phyloP scores from a whole-genome alignment of 2,113 vertebrate species.

The Callipepla californica region DNA sequence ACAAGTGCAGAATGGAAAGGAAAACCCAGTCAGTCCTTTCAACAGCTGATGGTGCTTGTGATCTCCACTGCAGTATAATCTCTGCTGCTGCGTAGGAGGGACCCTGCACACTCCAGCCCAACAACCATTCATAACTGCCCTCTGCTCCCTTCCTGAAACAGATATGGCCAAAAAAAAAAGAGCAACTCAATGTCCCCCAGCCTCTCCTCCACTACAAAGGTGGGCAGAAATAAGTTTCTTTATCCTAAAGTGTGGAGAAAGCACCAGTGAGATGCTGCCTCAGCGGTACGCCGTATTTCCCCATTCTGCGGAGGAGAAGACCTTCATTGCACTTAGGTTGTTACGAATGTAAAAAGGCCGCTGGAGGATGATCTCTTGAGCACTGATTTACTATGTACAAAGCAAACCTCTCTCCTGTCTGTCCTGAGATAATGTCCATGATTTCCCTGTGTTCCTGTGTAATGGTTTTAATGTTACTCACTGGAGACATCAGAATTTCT shows the following conservation, averaged over 20 bases:
- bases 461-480: slow-evolving; percentile 92
- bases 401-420: slow-evolving; percentile 78
- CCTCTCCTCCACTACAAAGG: neutral
- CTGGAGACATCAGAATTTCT: slow-evolving; percentile 91
- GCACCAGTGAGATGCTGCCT: slow-evolving; percentile 11
- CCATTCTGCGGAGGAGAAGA: slow-evolving; percentile 18
- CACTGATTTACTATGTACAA: slow-evolving; percentile 89
- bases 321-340: slow-evolving; percentile 75
- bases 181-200: neutral
- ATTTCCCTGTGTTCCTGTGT: slow-evolving; percentile 77
- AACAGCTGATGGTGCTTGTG: neutral
- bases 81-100: neutral
- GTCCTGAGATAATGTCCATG: slow-evolving; percentile 78
- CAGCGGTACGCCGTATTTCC: neutral
- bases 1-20: neutral
- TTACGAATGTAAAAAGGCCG: slow-evolving; percentile 83
- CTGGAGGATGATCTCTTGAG: slow-evolving; percentile 82
- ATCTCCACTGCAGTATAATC: neutral
- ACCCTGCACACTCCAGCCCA: neutral
- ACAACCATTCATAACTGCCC: neutral
- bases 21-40: slow-evolving; percentile 31
- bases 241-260: neutral
- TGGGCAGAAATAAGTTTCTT: neutral
- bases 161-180: neutral
- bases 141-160: neutral